Conservation (phyloP, 1,140 invertebrate genomes). For the Drosophila kepulauana region DNA sequence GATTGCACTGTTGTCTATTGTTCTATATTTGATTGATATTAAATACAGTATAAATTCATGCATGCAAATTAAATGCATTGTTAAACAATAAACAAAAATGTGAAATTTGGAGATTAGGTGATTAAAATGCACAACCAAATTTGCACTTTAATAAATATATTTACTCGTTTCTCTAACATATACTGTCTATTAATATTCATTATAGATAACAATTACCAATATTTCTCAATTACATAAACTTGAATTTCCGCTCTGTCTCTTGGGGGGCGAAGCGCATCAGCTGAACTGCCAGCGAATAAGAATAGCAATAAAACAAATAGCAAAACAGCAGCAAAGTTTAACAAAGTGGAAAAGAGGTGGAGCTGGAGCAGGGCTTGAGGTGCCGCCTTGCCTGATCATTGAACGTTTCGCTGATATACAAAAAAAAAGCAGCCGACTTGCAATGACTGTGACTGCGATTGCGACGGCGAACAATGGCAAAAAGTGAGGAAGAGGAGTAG, state of each 20-base stretch:
- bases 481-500: neutral
- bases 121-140: neutral
- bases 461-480: constrained; percentile 9
- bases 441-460: constrained; percentile 8
- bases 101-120: no score
- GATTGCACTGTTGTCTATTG: neutral
- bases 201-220: neutral
- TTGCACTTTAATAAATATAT: no score
- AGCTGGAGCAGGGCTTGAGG: neutral
- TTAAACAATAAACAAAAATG: no score
- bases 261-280: constrained; percentile 13
- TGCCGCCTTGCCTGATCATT: constrained; percentile 57
- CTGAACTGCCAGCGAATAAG: constrained; percentile 7
- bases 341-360: neutral
- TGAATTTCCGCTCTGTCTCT: neutral
- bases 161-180: no score
- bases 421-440: constrained; percentile 24
- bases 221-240: constrained; percentile 1
- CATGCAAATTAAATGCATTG: neutral
- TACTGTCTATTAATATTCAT: neutral
- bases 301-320: constrained; percentile 57
- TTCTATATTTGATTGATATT: neutral
- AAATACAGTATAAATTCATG: neutral
- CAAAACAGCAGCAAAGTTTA: constrained; percentile 41
- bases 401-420: constrained; percentile 54